Conservation (phyloP, 2,113 vertebrate species). For the Ammodytes dubius region DNA sequence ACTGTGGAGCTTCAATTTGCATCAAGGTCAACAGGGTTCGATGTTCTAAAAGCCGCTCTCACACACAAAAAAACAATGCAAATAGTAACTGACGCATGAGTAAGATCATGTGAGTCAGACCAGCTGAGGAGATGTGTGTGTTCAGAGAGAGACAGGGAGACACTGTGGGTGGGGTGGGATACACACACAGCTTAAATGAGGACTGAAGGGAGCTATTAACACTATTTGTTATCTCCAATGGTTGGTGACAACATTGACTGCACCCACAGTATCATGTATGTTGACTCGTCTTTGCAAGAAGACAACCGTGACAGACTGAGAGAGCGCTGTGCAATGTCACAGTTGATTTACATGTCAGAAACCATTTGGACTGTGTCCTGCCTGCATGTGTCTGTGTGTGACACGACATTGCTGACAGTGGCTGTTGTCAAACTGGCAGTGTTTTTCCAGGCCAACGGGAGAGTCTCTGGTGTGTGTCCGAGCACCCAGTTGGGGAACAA, state of each 20-base stretch:
- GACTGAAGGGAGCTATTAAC: constrained; percentile 37
- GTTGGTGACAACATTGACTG: constrained; percentile 19
- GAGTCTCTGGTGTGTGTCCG: constrained; percentile 46
- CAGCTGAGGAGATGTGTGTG: constrained; percentile 48
- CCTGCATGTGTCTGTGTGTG: constrained; percentile 22
- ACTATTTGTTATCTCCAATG: constrained; percentile 29
- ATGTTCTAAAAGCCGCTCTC: constrained; percentile 9
- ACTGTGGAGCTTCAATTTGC: neutral
- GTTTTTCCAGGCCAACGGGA: constrained; percentile 63
- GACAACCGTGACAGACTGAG: constrained; percentile 7
- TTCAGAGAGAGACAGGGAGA: constrained; percentile 12
- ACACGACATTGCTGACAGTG: constrained; percentile 18
- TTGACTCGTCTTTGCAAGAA: neutral
- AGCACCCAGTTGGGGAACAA: constrained; percentile 64
- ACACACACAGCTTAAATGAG: neutral
- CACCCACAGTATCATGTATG: constrained; percentile 21
- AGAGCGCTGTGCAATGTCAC: constrained; percentile 45
- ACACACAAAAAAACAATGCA: constrained; percentile 40
- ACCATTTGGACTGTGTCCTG: constrained; percentile 31
- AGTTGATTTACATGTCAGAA: constrained; percentile 59
- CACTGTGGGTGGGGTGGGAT: constrained; percentile 14
- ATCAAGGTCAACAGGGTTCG: neutral
- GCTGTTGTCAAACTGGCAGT: constrained; percentile 53
- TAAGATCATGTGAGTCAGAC: constrained; percentile 68
- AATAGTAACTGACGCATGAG: constrained; percentile 41